phyloP scores from a whole-genome alignment of 2,797 vertebrate genomes.

The Pantherophis vulpinus region DNA sequence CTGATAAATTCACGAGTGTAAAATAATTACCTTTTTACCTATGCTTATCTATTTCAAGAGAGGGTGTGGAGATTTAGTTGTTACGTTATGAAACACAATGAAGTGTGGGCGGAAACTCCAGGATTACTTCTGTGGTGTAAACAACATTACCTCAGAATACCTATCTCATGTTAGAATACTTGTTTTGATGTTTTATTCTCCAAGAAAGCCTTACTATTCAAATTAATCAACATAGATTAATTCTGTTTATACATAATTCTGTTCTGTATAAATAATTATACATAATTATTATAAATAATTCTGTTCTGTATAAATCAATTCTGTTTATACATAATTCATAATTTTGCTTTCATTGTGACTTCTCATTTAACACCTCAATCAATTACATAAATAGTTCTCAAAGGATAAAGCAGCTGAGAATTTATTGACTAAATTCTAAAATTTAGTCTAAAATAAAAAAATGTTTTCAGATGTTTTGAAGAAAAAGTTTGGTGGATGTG shows the following conservation, averaged over 20 bases:
- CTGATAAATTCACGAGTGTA: not conserved
- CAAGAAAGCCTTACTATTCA: not conserved
- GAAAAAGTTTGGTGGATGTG: not conserved
- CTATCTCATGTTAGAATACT: conserved; percentile 21
- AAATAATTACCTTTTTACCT: not conserved
- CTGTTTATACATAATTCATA: not conserved
- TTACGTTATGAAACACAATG: conserved; percentile 12
- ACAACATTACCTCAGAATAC: conserved; percentile 30
- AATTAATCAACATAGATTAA: not conserved
- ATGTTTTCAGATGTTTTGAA: not conserved
- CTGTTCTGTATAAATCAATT: no score
- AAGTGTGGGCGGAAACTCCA: conserved; percentile 40
- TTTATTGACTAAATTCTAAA: not conserved
- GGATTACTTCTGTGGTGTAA: not conserved
- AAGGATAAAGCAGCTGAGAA: not conserved
- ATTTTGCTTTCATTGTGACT: not conserved
- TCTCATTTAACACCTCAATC: not conserved
- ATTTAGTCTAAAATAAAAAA: not conserved
- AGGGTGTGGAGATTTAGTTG: not conserved
- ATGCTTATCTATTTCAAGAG: conserved; percentile 29
- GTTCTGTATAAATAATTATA: no score
- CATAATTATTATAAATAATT: no score
- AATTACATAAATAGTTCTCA: not conserved
- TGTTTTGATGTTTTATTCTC: not conserved
- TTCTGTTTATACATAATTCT: not conserved